phyloP scores from a whole-genome alignment of 2,797 vertebrate genomes.

The Mus minutoides region DNA sequence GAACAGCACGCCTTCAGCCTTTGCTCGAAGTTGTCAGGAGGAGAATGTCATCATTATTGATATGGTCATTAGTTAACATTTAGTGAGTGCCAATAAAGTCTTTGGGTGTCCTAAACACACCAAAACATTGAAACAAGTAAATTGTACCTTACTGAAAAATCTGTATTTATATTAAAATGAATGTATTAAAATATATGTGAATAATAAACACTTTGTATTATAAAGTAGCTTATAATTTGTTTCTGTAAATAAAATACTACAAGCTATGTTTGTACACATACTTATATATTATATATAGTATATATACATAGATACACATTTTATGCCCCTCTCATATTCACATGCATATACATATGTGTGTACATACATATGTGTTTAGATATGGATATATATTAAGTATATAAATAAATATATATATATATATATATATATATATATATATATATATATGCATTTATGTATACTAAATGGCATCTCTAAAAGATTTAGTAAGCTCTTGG shows the following conservation, averaged over 20 bases:
- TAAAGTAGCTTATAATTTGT: neutral
- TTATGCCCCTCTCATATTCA: neutral
- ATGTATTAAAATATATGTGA: neutral
- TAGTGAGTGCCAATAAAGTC: slow-evolving; percentile 43
- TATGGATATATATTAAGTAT: neutral
- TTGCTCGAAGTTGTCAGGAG: slow-evolving; percentile 40
- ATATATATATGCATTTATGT: neutral
- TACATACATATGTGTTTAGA: neutral
- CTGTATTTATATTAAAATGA: neutral
- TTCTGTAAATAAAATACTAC: neutral
- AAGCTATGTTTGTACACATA: neutral
- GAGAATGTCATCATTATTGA: slow-evolving; percentile 52
- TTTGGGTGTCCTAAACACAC: slow-evolving; percentile 46
- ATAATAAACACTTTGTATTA: neutral
- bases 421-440: neutral
- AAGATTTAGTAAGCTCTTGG: slow-evolving; percentile 14
- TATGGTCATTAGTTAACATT: slow-evolving; percentile 57
- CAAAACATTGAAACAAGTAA: slow-evolving; percentile 10
- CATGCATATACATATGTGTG: neutral
- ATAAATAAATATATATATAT: too few species aligned
- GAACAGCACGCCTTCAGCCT: neutral
- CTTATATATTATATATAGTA: neutral
- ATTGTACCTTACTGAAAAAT: neutral
- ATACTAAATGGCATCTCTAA: slow-evolving; percentile 15
- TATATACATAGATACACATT: neutral